A percentile compares a stretch with the other conserved stretches of the same genome.
phyloP scores from a whole-genome alignment of 2,888 invertebrate genomes.

The Mesorhabditis sp. region DNA sequence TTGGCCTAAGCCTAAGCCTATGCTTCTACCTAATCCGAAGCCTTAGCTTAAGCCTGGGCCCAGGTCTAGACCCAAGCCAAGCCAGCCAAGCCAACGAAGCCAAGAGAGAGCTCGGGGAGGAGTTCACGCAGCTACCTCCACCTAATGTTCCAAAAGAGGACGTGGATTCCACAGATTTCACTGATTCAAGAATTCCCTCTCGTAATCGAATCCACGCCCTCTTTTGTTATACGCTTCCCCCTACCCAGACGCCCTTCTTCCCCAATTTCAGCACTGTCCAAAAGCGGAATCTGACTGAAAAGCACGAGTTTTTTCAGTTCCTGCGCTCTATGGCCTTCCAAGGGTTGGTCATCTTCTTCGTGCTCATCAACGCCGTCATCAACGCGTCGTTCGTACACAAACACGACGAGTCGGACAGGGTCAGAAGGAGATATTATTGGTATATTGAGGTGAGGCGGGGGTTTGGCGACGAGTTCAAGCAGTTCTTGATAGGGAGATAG shows the following conservation, averaged over 20 bases:
- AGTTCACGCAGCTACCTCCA: too few species aligned
- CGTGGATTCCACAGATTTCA: too few species aligned
- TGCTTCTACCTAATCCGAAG: too few species aligned
- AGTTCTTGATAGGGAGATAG: too few species aligned
- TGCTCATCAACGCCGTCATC: slow-evolving; percentile 89
- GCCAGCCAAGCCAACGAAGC: too few species aligned
- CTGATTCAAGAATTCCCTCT: too few species aligned
- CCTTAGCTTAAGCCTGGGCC: too few species aligned
- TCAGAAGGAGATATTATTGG: slow-evolving; percentile 43
- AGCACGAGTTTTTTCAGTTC: slow-evolving; percentile 60
- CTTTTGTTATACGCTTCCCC: background rate
- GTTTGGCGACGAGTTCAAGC: background rate
- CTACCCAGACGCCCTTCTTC: background rate
- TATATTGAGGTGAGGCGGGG: slow-evolving; percentile 52
- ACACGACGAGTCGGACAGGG: slow-evolving; percentile 71
- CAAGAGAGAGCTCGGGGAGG: too few species aligned
- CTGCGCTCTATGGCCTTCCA: slow-evolving; percentile 82
- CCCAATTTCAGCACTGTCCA: background rate
- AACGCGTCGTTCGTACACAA: slow-evolving; percentile 92
- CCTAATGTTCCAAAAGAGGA: too few species aligned
- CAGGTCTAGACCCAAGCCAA: too few species aligned
- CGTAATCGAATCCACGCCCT: too few species aligned
- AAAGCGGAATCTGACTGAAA: background rate
- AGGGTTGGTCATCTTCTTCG: slow-evolving; percentile 78
- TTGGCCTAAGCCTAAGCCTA: too few species aligned